Evolutionary conservation across 2,888 invertebrate species (phyloP).

Genomic region (Ametastegia equiseti): DNA sequence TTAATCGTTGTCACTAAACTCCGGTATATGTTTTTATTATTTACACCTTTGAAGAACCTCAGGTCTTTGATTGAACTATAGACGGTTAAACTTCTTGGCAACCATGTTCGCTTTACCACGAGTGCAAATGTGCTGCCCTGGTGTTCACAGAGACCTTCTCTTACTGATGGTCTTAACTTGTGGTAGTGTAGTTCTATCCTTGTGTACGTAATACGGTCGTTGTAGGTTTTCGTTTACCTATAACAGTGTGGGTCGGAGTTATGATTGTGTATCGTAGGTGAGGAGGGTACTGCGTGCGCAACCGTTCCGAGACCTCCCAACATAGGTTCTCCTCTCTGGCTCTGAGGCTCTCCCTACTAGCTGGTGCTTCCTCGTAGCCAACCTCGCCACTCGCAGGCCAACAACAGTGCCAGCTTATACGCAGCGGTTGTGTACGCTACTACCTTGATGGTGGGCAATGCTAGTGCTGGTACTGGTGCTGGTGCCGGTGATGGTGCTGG

Average conservation of each 20-base stretch:
- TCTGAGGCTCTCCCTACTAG: constrained; percentile 19
- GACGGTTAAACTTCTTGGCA: constrained; percentile 43
- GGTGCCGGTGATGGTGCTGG: not conserved
- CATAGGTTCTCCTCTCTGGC: constrained; percentile 35
- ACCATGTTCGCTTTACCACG: constrained; percentile 45
- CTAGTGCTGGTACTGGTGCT: constrained; percentile 53
- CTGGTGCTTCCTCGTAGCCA: constrained; percentile 51
- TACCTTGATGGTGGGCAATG: not conserved
- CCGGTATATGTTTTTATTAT: not conserved
- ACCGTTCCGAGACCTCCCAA: constrained; percentile 75
- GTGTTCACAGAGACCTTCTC: constrained; percentile 42
- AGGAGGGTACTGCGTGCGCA: constrained; percentile 75
- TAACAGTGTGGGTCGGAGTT: not conserved
- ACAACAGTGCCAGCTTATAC: constrained; percentile 31
- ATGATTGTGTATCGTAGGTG: constrained; percentile 45
- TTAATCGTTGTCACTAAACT: not conserved
- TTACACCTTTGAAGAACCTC: not conserved
- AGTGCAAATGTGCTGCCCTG: constrained; percentile 45
- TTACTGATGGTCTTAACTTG: constrained; percentile 24
- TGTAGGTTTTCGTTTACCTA: constrained; percentile 33
- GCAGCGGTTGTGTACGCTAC: constrained; percentile 35
- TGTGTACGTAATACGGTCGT: constrained; percentile 37
- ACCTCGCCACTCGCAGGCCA: constrained; percentile 17
- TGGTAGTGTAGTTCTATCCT: not conserved
- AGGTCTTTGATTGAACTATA: constrained; percentile 21